A percentile compares a stretch with the other conserved stretches of the same genome.
These are phyloP conservation scores for Parnassius mnemosyne DNA, from an alignment of 2,888 invertebrate species.

Conservation along the genomic window DNA sequence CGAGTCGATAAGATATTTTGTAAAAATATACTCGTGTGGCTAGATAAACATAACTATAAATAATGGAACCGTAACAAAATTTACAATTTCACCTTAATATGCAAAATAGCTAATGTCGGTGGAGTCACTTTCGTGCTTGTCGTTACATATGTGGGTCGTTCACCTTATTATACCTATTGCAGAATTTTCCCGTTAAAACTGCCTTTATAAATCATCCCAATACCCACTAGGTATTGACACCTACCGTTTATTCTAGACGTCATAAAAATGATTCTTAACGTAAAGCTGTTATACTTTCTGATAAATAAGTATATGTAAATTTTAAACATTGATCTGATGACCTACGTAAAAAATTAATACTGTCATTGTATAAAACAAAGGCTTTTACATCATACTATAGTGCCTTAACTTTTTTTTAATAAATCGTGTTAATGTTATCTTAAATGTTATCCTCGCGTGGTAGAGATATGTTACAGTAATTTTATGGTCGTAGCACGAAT, in stretches of 20 bases:
- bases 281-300: slow-evolving; percentile 15
- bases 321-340: no score
- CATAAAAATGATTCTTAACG: slow-evolving; percentile 18
- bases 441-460: no score
- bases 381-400: no score
- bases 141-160: slow-evolving; percentile 33
- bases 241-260: slow-evolving; percentile 19
- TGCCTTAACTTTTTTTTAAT: no score
- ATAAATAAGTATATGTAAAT: slow-evolving; percentile 7
- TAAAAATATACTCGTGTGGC: not conserved
- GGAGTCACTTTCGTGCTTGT: slow-evolving; percentile 30
- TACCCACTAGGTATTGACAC: slow-evolving; percentile 10
- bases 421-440: no score
- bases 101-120: slow-evolving; percentile 42
- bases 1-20: not conserved
- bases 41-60: slow-evolving; percentile 38
- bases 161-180: slow-evolving; percentile 31
- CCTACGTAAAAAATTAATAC: no score
- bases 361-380: no score
- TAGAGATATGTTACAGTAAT: no score
- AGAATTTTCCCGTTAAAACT: slow-evolving; percentile 29
- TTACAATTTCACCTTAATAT: slow-evolving; percentile 40
- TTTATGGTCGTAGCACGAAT: no score
- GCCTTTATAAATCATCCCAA: slow-evolving; percentile 26
- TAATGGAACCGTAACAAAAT: slow-evolving; percentile 42